Conservation (phyloP, 2,888 invertebrate genomes). For the Meloe dianella region DNA sequence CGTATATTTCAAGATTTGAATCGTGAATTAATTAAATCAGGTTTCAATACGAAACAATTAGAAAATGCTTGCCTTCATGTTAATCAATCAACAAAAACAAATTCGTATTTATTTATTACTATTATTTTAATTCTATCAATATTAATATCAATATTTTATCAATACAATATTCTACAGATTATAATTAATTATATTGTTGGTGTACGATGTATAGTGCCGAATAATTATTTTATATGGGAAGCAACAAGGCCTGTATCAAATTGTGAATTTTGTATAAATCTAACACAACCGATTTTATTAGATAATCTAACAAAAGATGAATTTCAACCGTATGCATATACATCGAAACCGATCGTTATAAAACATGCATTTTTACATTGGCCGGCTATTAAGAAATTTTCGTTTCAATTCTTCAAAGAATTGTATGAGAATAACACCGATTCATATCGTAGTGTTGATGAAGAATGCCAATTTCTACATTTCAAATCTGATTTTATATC, state of each 20-base stretch:
- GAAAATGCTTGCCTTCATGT: constrained; percentile 32
- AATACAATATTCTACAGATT: constrained; percentile 22
- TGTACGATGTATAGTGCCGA: constrained; percentile 78
- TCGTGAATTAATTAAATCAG: constrained; percentile 42
- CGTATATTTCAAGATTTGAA: constrained; percentile 44
- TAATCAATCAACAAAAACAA: constrained; percentile 16
- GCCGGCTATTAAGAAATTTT: constrained; percentile 74
- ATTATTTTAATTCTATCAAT: constrained; percentile 25
- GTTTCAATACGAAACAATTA: constrained; percentile 41
- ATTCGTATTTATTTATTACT: constrained; percentile 26
- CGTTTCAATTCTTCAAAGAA: constrained; percentile 71
- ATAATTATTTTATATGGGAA: constrained; percentile 88
- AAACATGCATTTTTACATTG: constrained; percentile 78
- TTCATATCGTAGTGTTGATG: constrained; percentile 75
- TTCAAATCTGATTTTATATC: constrained; percentile 83
- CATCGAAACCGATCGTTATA: constrained; percentile 79
- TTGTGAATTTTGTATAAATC: constrained; percentile 77
- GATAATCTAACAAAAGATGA: constrained; percentile 71
- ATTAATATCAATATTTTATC: constrained; percentile 19
- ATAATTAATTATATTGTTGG: constrained; percentile 59
- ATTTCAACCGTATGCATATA: constrained; percentile 78
- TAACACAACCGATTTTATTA: constrained; percentile 71
- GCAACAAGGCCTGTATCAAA: constrained; percentile 82
- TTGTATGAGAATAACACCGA: constrained; percentile 72
- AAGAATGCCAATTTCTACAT: constrained; percentile 86